These are phyloP conservation scores for Episyrphus balteatus DNA, from an alignment of 1,140 invertebrate species.

Conservation along the genomic window DNA sequence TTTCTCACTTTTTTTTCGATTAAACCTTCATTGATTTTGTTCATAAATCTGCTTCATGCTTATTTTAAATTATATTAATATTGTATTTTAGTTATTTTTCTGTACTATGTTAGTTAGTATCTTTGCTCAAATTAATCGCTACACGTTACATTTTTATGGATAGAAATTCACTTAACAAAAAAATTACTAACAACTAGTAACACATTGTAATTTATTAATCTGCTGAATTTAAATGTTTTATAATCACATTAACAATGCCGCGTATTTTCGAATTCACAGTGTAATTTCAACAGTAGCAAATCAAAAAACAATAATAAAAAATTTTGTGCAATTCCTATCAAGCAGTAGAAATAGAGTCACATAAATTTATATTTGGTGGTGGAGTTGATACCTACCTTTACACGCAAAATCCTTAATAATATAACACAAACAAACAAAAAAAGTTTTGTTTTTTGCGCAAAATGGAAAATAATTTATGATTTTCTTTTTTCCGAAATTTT, in stretches of 20 bases:
- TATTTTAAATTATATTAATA: neutral
- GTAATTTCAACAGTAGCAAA: too few species aligned
- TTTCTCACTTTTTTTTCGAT: neutral
- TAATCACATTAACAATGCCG: too few species aligned
- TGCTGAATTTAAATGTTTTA: neutral
- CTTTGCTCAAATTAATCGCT: too few species aligned
- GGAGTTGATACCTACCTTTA: too few species aligned
- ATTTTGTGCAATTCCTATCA: too few species aligned
- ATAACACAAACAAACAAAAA: neutral
- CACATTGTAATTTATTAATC: too few species aligned
- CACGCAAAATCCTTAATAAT: neutral
- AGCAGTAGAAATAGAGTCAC: too few species aligned
- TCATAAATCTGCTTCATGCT: neutral
- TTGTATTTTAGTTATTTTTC: neutral
- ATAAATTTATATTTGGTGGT: too few species aligned
- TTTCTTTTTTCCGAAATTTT: slow-evolving; percentile 17
- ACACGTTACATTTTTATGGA: neutral
- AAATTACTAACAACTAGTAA: too few species aligned
- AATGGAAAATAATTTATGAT: neutral
- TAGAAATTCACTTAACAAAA: neutral
- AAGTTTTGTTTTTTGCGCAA: neutral
- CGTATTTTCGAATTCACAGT: too few species aligned
- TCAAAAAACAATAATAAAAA: too few species aligned
- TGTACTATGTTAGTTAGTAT: neutral
- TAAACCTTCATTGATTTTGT: neutral